These are phyloP conservation scores for Galaxea fascicularis DNA, from an alignment of 92 coral and sea anemone species.

Conservation along the genomic window DNA sequence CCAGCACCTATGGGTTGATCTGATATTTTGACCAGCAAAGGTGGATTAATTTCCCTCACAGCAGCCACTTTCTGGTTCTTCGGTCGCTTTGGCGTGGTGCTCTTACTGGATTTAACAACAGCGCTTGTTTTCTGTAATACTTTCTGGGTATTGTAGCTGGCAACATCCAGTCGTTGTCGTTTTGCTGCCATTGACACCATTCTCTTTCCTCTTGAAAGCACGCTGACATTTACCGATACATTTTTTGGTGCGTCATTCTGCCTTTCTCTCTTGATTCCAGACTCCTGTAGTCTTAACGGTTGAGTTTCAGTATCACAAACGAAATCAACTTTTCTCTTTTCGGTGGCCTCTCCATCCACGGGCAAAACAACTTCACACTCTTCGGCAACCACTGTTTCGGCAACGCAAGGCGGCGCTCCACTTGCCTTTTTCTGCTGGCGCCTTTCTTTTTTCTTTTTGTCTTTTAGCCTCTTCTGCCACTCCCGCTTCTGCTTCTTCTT, in stretches of 20 bases:
- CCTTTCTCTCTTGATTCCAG: neutral
- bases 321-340: neutral
- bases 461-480: neutral
- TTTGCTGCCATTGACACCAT: neutral
- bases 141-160: neutral
- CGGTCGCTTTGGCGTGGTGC: neutral
- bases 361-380: neutral
- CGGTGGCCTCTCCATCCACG: neutral
- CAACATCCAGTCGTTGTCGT: neutral
- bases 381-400: neutral
- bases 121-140: neutral
- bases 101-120: neutral
- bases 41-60: neutral
- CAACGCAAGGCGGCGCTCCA: neutral
- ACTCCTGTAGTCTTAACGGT: slow-evolving; percentile 1
- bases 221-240: neutral
- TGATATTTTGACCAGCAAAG: neutral
- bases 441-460: neutral
- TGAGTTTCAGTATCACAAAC: neutral
- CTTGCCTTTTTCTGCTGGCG: neutral
- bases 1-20: neutral
- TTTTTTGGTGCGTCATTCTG: slow-evolving; percentile 6
- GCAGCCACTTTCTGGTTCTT: neutral
- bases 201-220: neutral
- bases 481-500: slow-evolving; percentile 7